These are phyloP conservation scores for Geotrupes spiniger DNA, from an alignment of 2,888 invertebrate species.

Conservation along the genomic window DNA sequence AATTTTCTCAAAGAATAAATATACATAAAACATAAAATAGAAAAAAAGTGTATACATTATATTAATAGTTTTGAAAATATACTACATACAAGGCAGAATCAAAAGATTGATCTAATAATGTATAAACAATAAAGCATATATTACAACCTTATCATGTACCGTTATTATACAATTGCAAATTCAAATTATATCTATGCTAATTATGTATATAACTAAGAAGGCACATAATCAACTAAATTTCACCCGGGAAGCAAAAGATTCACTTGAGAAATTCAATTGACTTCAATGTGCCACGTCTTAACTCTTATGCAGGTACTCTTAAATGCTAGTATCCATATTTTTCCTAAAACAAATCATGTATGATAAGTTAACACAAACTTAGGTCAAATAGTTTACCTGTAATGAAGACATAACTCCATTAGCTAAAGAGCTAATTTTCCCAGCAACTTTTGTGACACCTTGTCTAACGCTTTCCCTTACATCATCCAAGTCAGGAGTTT, in stretches of 20 bases:
- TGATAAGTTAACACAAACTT: constrained; percentile 11
- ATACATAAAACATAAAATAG: background rate
- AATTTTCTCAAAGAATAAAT: no score
- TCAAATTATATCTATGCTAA: constrained; percentile 15
- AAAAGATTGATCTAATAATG: no score
- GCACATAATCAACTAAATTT: constrained; percentile 13
- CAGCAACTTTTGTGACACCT: constrained; percentile 96
- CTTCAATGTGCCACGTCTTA: constrained; percentile 10
- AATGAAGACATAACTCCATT: constrained; percentile 91
- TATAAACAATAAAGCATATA: no score
- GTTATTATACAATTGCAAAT: constrained; percentile 5
- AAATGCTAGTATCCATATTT: constrained; percentile 42
- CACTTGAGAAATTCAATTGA: constrained; percentile 17
- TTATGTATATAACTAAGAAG: constrained; percentile 10
- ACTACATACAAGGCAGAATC: background rate
- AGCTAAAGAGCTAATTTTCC: constrained; percentile 90
- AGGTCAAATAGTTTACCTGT: constrained; percentile 65
- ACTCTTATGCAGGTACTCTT: constrained; percentile 3
- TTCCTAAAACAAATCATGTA: constrained; percentile 38
- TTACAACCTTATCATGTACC: background rate
- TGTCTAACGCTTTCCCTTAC: constrained; percentile 95
- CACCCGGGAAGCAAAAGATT: constrained; percentile 8
- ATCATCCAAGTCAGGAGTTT: constrained; percentile 85
- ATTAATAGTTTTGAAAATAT: background rate
- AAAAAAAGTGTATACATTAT: background rate